Evolutionary conservation across 53 echinoderm and acorn worm genomes (phyloP).

Genomic region (Astropecten irregularis): DNA sequence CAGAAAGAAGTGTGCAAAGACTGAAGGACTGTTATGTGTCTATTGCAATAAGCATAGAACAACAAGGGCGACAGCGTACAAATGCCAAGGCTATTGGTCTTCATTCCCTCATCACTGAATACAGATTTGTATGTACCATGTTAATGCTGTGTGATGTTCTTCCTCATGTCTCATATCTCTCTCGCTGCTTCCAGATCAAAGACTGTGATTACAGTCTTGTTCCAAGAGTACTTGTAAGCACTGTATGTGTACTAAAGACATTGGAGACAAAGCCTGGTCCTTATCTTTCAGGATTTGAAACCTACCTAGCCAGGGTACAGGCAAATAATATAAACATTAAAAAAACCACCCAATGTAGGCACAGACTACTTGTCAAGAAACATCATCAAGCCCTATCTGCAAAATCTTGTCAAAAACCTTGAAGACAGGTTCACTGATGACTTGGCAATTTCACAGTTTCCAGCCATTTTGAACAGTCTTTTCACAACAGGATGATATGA

Average conservation of each 20-base stretch:
- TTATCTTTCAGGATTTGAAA: constrained; percentile 28
- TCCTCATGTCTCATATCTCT: constrained; percentile 42
- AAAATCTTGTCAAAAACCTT: constrained; percentile 28
- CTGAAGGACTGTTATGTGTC: constrained; percentile 38
- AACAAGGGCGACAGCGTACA: constrained; percentile 58
- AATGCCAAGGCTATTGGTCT: constrained; percentile 66
- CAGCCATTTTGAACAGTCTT: too few species aligned
- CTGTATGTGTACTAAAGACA: constrained; percentile 27
- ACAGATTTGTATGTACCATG: constrained; percentile 61
- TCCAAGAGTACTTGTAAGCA: constrained; percentile 47
- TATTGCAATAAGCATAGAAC: constrained; percentile 51
- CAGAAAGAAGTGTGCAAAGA: constrained; percentile 50
- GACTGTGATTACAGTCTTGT: constrained; percentile 57
- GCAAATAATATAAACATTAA: constrained; percentile 8
- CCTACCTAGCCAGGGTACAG: constrained; percentile 1
- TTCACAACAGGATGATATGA: too few species aligned
- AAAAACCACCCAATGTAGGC: constrained; percentile 10
- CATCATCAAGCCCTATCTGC: constrained; percentile 27
- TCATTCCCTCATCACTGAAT: constrained; percentile 29
- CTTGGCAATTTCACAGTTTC: not conserved
- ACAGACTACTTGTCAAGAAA: constrained; percentile 23
- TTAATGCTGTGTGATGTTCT: constrained; percentile 67
- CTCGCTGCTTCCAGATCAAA: constrained; percentile 44
- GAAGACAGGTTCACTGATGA: constrained; percentile 31
- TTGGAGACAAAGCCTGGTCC: constrained; percentile 19